Evolutionary conservation across 2,888 invertebrate species (phyloP).

Genomic region (Agrochola litura): DNA sequence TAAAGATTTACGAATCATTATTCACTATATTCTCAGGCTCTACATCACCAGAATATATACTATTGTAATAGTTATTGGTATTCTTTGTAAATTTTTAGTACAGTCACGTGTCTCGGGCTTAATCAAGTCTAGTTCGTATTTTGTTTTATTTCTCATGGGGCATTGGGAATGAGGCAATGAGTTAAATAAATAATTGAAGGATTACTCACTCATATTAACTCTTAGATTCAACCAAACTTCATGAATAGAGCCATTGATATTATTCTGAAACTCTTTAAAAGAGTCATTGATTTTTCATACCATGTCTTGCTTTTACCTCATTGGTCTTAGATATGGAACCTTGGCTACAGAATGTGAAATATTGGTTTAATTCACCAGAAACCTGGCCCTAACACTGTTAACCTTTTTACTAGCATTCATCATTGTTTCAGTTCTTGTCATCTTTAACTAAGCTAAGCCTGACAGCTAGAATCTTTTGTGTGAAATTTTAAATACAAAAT

Average conservation of each 20-base stretch:
- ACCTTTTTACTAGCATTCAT: no score
- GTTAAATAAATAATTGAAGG: background rate
- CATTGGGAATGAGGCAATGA: background rate
- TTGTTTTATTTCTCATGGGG: slow-evolving; percentile 30
- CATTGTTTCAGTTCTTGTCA: no score
- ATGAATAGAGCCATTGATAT: background rate
- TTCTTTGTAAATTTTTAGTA: background rate
- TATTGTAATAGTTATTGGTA: background rate
- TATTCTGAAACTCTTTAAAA: background rate
- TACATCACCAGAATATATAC: background rate
- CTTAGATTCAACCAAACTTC: background rate
- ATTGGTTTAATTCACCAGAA: background rate
- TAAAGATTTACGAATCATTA: background rate
- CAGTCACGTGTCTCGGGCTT: background rate
- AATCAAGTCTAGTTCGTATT: slow-evolving; percentile 20
- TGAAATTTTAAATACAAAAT: background rate
- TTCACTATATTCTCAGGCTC: background rate
- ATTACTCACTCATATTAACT: background rate
- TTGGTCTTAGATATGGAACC: background rate
- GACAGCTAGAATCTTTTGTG: background rate
- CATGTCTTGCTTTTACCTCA: background rate
- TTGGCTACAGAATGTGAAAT: background rate
- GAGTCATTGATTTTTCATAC: background rate
- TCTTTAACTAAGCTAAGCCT: background rate
- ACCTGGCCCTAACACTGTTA: no score